Evolutionary conservation across 2,113 vertebrate genomes (phyloP), one percentile per base, ranked within the genome.

Genomic region (Corynorhinus townsendii): DNA sequence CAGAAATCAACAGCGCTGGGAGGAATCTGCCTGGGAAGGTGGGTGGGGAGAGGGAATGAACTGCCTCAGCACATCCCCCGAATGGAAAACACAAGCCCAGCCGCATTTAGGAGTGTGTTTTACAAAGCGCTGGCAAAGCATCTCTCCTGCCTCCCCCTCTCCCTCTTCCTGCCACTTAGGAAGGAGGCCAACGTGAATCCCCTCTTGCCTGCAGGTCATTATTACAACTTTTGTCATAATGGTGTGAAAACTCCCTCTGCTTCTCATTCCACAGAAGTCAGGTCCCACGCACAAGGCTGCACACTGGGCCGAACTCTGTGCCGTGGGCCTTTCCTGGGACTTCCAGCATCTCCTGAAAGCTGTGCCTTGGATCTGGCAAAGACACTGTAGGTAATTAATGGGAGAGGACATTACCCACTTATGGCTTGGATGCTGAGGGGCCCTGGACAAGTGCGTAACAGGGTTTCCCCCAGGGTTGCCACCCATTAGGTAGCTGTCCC

Each of bases 71-170:
- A 86, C 89, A 96, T 85, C 83, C 90, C 0, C 56, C 86, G 43
- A 92, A 93, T 95, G 96, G 90, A 52, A 93, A 92, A 90, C 92
- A 96, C 76, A 92, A 24, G 69, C 49, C 47, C 89, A 94, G 83
- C 73, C 73, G 71, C 88, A 43, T 93, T 86, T 89, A 68, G 12
- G 38, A 49, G 66, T 4, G 9, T 69, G 64, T 69, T 79, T 52
- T n/a, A 54, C 64, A 72, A 96, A 96, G 90, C 88, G 95, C 92
- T 83, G 54, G 90, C 17, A 2, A 93, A 90, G 96, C 96, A 95
- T 35, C 47, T 81, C 59, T 77, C 47, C 68, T 76, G 45, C 26
- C 87, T 72, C 16, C 47, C 49, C 14, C 30, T 56, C n/a, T 40
- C 49, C 38, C 28, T 56, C 28, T 72, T 76, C 62, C 84, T 52